phyloP scores from a whole-genome alignment of 2,797 vertebrate species.

The Myotis pilosus region DNA sequence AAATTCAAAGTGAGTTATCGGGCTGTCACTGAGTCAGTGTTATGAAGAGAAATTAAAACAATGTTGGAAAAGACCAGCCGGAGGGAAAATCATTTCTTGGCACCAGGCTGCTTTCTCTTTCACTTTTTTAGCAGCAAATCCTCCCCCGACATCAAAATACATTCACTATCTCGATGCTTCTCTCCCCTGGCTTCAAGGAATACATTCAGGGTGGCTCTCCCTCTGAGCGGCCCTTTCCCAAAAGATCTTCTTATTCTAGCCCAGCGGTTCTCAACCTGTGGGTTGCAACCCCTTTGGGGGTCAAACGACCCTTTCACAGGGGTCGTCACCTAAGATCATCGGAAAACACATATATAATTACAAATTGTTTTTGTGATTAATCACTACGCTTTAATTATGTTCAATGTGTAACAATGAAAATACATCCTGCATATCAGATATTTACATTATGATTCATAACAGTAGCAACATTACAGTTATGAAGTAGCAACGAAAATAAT shows the following conservation, averaged over 20 bases:
- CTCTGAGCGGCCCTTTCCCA: neutral
- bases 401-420: too few relatives aligned
- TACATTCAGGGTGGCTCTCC: neutral
- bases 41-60: neutral
- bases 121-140: neutral
- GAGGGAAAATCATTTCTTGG: neutral
- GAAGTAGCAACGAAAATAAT: too few relatives aligned
- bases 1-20: neutral
- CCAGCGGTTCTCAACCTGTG: too few relatives aligned
- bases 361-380: too few relatives aligned
- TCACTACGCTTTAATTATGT: too few relatives aligned
- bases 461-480: too few relatives aligned
- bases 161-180: neutral
- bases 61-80: neutral
- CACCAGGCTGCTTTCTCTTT: neutral
- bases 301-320: too few relatives aligned
- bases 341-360: too few relatives aligned
- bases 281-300: too few relatives aligned
- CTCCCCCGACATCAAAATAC: neutral
- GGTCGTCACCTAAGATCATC: too few relatives aligned
- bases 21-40: neutral
- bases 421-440: too few relatives aligned
- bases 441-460: too few relatives aligned
- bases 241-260: neutral
- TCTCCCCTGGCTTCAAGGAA: neutral